Evolutionary conservation across 2,797 vertebrate genomes (phyloP).

Genomic region (Nasua narica): DNA sequence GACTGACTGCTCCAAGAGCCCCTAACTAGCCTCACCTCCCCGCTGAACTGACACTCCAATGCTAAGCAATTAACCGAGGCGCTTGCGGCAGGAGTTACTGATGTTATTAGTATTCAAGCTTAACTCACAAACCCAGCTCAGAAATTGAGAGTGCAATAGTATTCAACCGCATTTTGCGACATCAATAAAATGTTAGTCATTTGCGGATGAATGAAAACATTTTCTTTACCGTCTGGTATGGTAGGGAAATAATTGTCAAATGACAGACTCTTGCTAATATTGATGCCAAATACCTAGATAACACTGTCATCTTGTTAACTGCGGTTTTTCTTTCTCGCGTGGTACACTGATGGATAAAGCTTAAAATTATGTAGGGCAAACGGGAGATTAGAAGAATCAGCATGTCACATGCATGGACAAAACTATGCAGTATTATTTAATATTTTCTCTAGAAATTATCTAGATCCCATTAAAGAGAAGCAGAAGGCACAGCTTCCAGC

Average conservation of each 20-base stretch:
- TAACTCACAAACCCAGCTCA: background rate
- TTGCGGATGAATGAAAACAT: conserved; percentile 82
- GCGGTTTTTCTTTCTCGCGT: conserved; percentile 61
- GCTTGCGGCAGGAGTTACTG: conserved; percentile 33
- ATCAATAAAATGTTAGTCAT: conserved; percentile 70
- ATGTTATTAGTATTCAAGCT: conserved; percentile 51
- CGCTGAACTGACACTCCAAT: background rate
- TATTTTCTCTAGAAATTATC: background rate
- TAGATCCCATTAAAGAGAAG: background rate
- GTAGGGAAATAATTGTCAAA: conserved; percentile 80
- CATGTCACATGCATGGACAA: background rate
- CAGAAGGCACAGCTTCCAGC: background rate
- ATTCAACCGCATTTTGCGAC: conserved; percentile 45
- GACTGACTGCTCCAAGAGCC: background rate
- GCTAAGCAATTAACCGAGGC: background rate
- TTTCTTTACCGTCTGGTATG: conserved; percentile 80
- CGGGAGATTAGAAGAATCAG: conserved; percentile 29
- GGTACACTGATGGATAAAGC: conserved; percentile 45
- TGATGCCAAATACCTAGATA: conserved; percentile 79
- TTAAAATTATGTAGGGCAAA: conserved; percentile 75
- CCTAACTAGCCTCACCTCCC: background rate
- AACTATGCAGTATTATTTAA: background rate
- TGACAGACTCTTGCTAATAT: conserved; percentile 80
- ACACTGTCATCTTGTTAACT: conserved; percentile 73
- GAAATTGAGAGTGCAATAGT: conserved; percentile 20